Evolutionary conservation across 2,888 invertebrate species (phyloP), one percentile per base, ranked within the genome.

Genomic region (Thysanoteuthis rhombus): DNA sequence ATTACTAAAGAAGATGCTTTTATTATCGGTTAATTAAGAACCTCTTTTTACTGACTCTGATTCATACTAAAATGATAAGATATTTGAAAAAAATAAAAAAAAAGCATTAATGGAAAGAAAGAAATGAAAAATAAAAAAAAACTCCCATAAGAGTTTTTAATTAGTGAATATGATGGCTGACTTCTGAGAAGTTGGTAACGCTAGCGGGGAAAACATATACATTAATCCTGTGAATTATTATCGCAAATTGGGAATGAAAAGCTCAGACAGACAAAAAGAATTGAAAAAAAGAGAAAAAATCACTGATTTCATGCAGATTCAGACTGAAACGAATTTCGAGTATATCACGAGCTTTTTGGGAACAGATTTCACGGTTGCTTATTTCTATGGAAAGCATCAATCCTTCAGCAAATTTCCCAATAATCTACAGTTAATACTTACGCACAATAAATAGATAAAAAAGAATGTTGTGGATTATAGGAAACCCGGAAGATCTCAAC

Each of bases 271-370:
- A 2, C 1, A n/a, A 75, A 1, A 75, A 75, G 10, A 75, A 75
- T 6, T 0, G n/a, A 75, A 2, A n/a, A 75, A 1, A n/a, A 6
- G 12, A 75, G n/a, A 19, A 16, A 0, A 12, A 10, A 10, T n/a
- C 1, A 2, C 0, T n/a, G n/a, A n/a, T 32, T 75, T 75, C 75
- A 8, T n/a, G 32, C n/a, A 75, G n/a, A 10, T 75, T 75, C 32
- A 32, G n/a, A 75, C 32, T n/a, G 75, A 75, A 75, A 75, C 4
- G 1, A n/a, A 16, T 10, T 75, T 2, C 12, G n/a, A n/a, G n/a
- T n/a, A n/a, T n/a, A 10, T 16, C 75, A 32, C 25, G 25, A 16
- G 42, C 42, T 1, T n/a, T n/a, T n/a, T n/a, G n/a, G n/a, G n/a
- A n/a, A n/a, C n/a, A n/a, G n/a, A n/a, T n/a, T n/a, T n/a, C n/a